Base-by-base conservation (phyloP, 2,888 invertebrate species). In the Drosophila merina region DNA sequence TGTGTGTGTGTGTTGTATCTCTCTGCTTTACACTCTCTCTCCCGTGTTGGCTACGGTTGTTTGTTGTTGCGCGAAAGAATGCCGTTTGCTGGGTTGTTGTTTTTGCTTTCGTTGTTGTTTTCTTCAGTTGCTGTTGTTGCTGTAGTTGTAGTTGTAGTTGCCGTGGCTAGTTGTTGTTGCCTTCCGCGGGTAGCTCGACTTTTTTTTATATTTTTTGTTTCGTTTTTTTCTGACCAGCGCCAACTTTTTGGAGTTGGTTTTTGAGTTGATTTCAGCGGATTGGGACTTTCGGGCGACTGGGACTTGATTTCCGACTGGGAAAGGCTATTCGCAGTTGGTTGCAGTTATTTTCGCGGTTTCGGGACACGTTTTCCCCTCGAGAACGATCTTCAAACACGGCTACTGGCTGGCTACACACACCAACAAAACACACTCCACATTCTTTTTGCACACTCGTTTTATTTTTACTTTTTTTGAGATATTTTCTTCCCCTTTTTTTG, bases 1-100 rank as follows among this genome's bases (percentile, higher is more conserved):
- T 57, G 72, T 50, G 67, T 50, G 67, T 14, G 14, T 62, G 71
- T 57, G 55, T 70, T 66, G 57, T 52, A 33, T 63, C 66, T 49
- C 75, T 75, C 72, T 63, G 60, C 59, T 59, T 74, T 77, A 66
- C 68, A 64, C 70, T 76, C 80, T 68, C 68, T 47, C 73, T 75
- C 70, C 82, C 66, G 70, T 70, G 67, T 71, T 66, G 68, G 76
- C 73, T 79, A 76, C 72, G 70, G 70, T 75, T 76, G 78, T 83
- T 90, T 90, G 90, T 90, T 90, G 89, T 90, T 90, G 90, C 83
- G 76, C 89, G 79, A 90, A 90, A 89, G 90, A 90, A 90, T 90
- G 90, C 77, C 79, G 88, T 88, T 79, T 79, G 84, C 80, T 88
- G 85, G 83, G 83, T 88, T 89, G 88, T 80, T 77, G 79, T 80